Percentiles rank a stretch among this genome's conserved stretches.
These are phyloP conservation scores for Zele albiditarsus DNA, from an alignment of 2,888 invertebrate species.

Conservation along the genomic window DNA sequence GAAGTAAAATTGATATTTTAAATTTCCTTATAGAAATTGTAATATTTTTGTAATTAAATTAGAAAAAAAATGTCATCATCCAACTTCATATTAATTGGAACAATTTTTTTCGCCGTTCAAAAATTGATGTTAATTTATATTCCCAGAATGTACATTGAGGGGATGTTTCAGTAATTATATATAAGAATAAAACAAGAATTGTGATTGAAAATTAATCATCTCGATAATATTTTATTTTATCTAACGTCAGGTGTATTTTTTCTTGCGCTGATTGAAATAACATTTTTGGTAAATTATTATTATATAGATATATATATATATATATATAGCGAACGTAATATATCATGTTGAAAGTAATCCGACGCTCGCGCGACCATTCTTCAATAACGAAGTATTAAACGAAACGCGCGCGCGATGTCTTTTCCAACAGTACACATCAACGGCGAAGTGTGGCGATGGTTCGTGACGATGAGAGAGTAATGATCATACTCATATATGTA, in stretches of 20 bases:
- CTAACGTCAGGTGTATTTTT: neutral
- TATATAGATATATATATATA: too few species aligned
- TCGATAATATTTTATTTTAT: neutral
- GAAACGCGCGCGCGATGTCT: neutral
- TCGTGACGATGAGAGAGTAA: conserved; percentile 7
- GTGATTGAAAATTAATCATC: neutral
- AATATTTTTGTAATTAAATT: too few species aligned
- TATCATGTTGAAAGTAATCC: conserved; percentile 13
- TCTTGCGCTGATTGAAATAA: neutral
- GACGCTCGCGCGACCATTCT: conserved; percentile 27
- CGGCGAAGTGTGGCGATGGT: neutral
- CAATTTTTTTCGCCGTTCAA: too few species aligned
- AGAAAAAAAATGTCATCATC: too few species aligned
- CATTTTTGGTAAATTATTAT: too few species aligned
- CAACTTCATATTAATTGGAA: too few species aligned
- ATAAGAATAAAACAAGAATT: neutral
- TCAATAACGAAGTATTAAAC: conserved; percentile 31
- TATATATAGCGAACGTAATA: neutral
- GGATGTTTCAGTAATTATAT: too few species aligned
- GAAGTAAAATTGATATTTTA: too few species aligned
- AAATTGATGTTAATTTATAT: too few species aligned
- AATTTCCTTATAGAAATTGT: too few species aligned
- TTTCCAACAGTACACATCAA: neutral
- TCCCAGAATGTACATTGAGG: too few species aligned
- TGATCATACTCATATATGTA: neutral